Evolutionary conservation across 1,140 invertebrate species (phyloP).

Genomic region (Octopus sinensis): DNA sequence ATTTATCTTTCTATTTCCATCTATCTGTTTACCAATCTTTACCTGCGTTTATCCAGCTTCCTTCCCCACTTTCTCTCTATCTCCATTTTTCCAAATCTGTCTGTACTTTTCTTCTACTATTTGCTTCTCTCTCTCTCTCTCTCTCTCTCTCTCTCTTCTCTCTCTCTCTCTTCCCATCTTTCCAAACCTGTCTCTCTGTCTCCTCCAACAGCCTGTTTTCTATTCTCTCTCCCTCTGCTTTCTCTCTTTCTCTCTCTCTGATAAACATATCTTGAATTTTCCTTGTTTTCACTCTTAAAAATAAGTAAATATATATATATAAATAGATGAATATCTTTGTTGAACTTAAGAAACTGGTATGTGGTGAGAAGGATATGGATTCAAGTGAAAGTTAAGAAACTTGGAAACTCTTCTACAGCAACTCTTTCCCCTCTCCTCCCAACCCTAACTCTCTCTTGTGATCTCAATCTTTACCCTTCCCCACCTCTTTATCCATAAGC

Average conservation of each 20-base stretch:
- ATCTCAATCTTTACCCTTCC: too few species aligned
- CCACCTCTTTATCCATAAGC: too few species aligned
- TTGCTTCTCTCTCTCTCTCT: slow-evolving; percentile 13
- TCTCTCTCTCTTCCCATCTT: slow-evolving; percentile 19
- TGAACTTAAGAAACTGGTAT: too few species aligned
- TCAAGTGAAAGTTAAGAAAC: too few species aligned
- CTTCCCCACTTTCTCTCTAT: slow-evolving; percentile 2
- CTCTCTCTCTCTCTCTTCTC: slow-evolving; percentile 21
- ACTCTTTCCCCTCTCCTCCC: too few species aligned
- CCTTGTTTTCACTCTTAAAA: too few species aligned
- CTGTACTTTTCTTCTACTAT: not conserved
- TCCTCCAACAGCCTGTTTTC: not conserved
- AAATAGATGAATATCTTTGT: too few species aligned
- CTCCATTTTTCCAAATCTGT: slow-evolving; percentile 9
- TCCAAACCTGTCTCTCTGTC: slow-evolving; percentile 16
- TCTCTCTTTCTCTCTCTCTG: not conserved
- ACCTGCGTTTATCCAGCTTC: slow-evolving; percentile 14
- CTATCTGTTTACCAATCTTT: slow-evolving; percentile 16
- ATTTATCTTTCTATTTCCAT: slow-evolving; percentile 16
- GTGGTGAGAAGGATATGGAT: too few species aligned
- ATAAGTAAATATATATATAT: too few species aligned
- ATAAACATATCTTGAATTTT: not conserved
- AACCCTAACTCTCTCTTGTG: too few species aligned
- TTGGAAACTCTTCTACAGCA: too few species aligned
- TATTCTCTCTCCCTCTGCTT: not conserved